Evolutionary conservation across 2,888 invertebrate species (phyloP).

Genomic region (Notodonta ziczac): DNA sequence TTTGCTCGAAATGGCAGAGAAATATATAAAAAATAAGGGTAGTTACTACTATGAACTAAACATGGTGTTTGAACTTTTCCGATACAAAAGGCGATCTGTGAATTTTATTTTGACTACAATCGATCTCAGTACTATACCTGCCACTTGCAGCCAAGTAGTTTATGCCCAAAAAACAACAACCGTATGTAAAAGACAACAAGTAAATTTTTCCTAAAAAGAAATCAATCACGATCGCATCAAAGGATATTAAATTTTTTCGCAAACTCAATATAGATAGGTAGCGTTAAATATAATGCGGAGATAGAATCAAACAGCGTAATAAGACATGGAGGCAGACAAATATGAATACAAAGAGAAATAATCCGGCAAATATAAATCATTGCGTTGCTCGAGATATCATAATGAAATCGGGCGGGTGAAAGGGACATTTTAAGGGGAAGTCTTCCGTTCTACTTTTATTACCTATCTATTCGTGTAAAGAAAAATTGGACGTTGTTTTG

Average conservation of each 20-base stretch:
- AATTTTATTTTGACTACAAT: no score
- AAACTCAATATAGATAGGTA: slow-evolving; percentile 15
- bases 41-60: no score
- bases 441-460: no score
- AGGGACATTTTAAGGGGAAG: slow-evolving; percentile 40
- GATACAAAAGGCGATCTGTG: no score
- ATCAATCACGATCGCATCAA: slow-evolving; percentile 4
- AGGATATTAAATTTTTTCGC: slow-evolving; percentile 17
- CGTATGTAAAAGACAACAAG: slow-evolving; percentile 7
- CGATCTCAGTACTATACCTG: no score
- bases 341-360: slow-evolving; percentile 48
- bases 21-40: no score
- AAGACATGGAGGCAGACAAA: slow-evolving; percentile 41
- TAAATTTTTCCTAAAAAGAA: neutral
- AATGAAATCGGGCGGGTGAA: slow-evolving; percentile 65
- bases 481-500: no score
- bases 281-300: slow-evolving; percentile 15
- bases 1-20: no score
- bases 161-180: neutral
- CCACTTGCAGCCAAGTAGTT: no score
- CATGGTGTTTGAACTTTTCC: no score
- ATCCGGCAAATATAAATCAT: slow-evolving; percentile 58
- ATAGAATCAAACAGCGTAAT: slow-evolving; percentile 39
- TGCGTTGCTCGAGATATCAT: slow-evolving; percentile 58
- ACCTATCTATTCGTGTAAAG: no score